A percentile compares a stretch with the other conserved stretches of the same genome.
These are phyloP conservation scores for Microvelia longipes DNA, from an alignment of 1,140 invertebrate species.

Conservation along the genomic window DNA sequence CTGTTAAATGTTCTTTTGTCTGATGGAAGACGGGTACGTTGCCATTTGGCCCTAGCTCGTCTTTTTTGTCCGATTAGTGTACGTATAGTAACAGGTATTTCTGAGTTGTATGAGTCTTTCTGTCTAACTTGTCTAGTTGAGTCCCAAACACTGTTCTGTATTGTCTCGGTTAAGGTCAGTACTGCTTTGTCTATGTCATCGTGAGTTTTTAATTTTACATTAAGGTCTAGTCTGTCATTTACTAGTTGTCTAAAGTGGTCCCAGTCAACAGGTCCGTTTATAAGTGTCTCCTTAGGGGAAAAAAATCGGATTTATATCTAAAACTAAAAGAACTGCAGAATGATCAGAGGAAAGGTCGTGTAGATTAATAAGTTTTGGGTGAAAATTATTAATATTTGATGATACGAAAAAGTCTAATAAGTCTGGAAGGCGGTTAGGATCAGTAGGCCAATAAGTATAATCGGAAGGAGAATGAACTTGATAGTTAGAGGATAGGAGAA, in stretches of 20 bases:
- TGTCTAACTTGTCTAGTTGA: too few species aligned
- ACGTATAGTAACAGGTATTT: too few species aligned
- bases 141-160: too few species aligned
- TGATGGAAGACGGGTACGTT: not conserved
- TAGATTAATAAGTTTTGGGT: not conserved
- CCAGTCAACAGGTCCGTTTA: not conserved
- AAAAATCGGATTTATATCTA: not conserved
- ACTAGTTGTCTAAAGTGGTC: not conserved
- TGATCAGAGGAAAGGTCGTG: conserved; percentile 13
- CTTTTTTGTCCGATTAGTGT: too few species aligned
- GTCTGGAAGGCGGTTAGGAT: conserved; percentile 9
- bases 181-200: not conserved
- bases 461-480: not conserved
- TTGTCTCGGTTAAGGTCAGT: too few species aligned
- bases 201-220: not conserved
- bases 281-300: not conserved
- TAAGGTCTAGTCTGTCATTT: not conserved
- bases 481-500: conserved; percentile 17
- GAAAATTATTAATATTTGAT: not conserved
- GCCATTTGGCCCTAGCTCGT: not conserved
- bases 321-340: not conserved
- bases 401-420: conserved; percentile 14
- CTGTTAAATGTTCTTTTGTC: not conserved
- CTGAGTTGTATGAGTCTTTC: too few species aligned
- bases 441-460: conserved; percentile 14